Base-by-base conservation (phyloP, 2,888 invertebrate species). In the Bedellia somnulentella region DNA sequence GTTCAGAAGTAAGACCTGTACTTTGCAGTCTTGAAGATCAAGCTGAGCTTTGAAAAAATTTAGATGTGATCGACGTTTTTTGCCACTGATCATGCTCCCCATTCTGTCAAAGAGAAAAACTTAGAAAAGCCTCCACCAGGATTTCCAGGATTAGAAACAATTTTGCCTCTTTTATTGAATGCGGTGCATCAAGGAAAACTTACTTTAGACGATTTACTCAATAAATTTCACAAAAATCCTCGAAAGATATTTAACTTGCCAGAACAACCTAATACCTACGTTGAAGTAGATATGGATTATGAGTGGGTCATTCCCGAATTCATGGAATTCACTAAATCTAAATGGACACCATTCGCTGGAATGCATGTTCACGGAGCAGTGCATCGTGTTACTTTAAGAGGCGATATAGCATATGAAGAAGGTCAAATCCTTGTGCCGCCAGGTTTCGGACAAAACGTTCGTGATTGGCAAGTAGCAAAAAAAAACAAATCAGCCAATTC, bases 41-140 rank as follows among this genome's bases (percentile, higher is more conserved):
- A 51, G 85, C 93, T 44, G 95, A 96, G 5, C 77, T 99, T n/a
- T 99, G 99, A 99, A 95, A 94, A 43, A 95, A 99, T 64, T 68
- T 99, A 50, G 87, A 92, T 43, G 77, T 90, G 6, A 98, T 99
- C 43, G 99, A 99, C 73, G 87, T 95, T 35, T 98, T 98, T 99
- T 71, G 98, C 99, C 4, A 98, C 99, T 0, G 99, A 99, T 64
- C 99, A 99, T 62, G 98, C 99, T 1, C 99, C 99, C 1, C 99
- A 99, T 55, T 86, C 93, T 0, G 70, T 88, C 2, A 85, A 86
- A 44, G 98, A 99, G 60, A 99, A 99, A 62, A 78, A 79, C 22
- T 82, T 86, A 4, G 81, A 80, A 6, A 85, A 84, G 30, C 89
- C 94, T 10, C 93, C 93, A 5, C 97, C 97, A 1, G 98, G 97